These are phyloP conservation scores for Apostichopus japonicus DNA, from an alignment of 35 echinoderm and acorn worm genomes.

Conservation along the genomic window DNA sequence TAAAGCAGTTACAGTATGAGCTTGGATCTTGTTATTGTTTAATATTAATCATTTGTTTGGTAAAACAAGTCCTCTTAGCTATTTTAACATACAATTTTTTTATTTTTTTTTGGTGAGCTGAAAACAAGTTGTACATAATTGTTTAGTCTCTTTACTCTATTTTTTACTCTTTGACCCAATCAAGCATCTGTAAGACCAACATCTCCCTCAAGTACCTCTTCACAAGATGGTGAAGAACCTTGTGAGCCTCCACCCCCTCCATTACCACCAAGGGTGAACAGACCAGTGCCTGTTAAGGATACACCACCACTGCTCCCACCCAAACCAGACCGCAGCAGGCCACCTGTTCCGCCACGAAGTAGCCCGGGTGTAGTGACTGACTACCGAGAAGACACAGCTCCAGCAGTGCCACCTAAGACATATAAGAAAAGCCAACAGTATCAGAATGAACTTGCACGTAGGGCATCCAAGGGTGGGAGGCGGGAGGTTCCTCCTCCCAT, in stretches of 20 bases:
- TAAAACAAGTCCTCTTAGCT: too few species aligned
- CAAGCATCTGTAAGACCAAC: conserved; percentile 22
- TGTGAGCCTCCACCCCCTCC: conserved; percentile 65
- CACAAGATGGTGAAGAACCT: conserved; percentile 34
- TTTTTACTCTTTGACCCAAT: not conserved
- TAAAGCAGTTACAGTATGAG: too few species aligned
- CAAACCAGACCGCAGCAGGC: conserved; percentile 57
- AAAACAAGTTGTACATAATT: not conserved
- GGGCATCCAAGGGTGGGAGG: conserved; percentile 26
- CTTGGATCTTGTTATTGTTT: too few species aligned
- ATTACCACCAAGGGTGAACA: conserved; percentile 57
- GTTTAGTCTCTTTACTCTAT: not conserved
- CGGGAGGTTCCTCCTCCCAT: conserved; percentile 49
- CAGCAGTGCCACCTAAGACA: conserved; percentile 72
- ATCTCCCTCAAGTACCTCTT: conserved; percentile 49
- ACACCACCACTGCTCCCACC: conserved; percentile 77
- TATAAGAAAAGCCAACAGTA: conserved; percentile 66
- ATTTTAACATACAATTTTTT: too few species aligned
- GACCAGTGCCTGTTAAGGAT: conserved; percentile 14
- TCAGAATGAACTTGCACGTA: conserved; percentile 17
- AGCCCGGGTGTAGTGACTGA: conserved; percentile 27
- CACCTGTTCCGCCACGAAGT: conserved; percentile 73
- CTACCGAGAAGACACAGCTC: conserved; percentile 49
- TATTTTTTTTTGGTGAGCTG: not conserved
- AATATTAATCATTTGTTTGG: too few species aligned